These are phyloP conservation scores for Lasioglossum leucozonium DNA, from an alignment of 2,888 invertebrate genomes.

Conservation along the genomic window DNA sequence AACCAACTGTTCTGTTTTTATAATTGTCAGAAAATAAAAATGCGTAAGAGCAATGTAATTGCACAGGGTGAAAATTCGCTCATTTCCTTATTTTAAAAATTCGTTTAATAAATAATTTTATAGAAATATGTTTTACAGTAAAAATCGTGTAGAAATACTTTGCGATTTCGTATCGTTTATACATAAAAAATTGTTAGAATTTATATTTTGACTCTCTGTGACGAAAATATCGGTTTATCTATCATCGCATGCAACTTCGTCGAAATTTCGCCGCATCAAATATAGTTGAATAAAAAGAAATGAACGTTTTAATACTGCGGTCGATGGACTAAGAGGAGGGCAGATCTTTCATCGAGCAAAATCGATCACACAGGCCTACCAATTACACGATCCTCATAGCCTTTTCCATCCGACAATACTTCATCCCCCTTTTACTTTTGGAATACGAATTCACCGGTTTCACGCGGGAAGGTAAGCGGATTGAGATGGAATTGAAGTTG, in stretches of 20 bases:
- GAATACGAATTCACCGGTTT: slow-evolving; percentile 70
- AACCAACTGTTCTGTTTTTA: no score
- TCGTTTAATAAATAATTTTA: not conserved
- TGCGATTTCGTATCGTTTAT: not conserved
- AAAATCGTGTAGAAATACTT: not conserved
- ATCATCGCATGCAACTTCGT: not conserved
- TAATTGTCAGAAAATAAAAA: no score
- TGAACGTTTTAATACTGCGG: slow-evolving; percentile 44
- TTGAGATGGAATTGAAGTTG: slow-evolving; percentile 81
- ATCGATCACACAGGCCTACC: slow-evolving; percentile 61
- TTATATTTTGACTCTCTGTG: not conserved
- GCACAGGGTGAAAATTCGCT: no score
- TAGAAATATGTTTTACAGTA: no score
- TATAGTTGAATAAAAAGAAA: not conserved
- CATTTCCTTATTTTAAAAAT: not conserved
- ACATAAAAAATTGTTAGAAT: not conserved
- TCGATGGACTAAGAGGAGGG: slow-evolving; percentile 31
- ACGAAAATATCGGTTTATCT: not conserved
- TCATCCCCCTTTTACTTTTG: slow-evolving; percentile 72
- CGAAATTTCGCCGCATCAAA: not conserved
- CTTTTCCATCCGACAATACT: slow-evolving; percentile 69
- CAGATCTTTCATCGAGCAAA: slow-evolving; percentile 55
- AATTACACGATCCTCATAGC: slow-evolving; percentile 67
- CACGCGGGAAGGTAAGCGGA: slow-evolving; percentile 78
- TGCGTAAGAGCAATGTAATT: no score